Base-by-base conservation (phyloP, 2,113 vertebrate genomes). In the Myotis davidii region DNA sequence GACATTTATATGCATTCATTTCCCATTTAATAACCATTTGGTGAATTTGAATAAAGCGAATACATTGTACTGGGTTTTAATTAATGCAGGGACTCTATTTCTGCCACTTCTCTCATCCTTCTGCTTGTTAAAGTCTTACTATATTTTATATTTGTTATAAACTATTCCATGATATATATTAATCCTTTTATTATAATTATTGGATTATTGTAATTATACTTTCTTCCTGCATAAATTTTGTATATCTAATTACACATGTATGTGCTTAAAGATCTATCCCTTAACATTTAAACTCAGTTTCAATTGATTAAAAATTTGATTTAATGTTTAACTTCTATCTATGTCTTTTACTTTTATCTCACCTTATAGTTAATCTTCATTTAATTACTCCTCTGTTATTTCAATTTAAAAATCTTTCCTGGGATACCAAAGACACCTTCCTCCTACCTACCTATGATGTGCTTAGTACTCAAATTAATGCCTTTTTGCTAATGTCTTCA, bases 281-380 rank as follows among this genome's bases (percentile, higher is more conserved):
- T 78, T 79, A 27, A 34, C n/a, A 92, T 61, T 89, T 84, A 73
- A 59, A 83, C 59, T 90, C 48, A 87, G 45, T 74, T 89, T 54
- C 23, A 54, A 61, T 39, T 17, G 29, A 74, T 3, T 42, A 9
- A 56, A 85, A 48, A 12, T 61, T 85, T 85, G 12, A 85, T n/a
- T 84, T 78, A 37, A 64, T 91, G 12, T 74, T 95, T 81, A 88
- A 45, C 11, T 9, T 91, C 32, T 74, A 67, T n/a, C 3, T 6
- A 0, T 79, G 37, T 2, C 20, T 50, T 82, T 92, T 77, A n/a
- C 42, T 11, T 87, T 83, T 48, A 48, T 64, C 8, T 73, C 18
- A 92, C 70, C 37, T 27, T 37, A 61, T 10, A 18, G 12, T n/a
- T 17, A 54, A 13, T 54, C 5, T 67, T 70, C 61, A 1, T 56